A percentile compares a stretch with the other conserved stretches of the same genome.
Conservation (phyloP, 2,113 vertebrate species). For the Prunella himalayana region DNA sequence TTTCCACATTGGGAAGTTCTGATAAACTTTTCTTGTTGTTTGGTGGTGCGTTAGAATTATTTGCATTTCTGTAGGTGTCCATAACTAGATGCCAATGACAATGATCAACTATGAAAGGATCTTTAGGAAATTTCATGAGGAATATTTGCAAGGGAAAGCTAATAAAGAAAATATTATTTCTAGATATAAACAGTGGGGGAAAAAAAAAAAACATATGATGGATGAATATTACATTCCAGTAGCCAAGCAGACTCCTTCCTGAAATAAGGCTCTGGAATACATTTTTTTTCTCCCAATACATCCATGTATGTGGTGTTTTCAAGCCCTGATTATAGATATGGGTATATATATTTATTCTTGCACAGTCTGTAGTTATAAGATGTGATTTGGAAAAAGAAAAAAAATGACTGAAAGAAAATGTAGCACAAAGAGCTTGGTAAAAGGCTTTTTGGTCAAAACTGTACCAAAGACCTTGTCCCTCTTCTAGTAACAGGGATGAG, state of each 20-base stretch:
- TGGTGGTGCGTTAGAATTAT: background rate
- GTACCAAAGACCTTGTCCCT: background rate
- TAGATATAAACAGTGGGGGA: background rate
- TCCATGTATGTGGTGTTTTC: background rate
- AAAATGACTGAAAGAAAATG: background rate
- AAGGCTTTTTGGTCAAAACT: background rate
- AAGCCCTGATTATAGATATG: background rate
- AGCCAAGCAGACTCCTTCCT: background rate
- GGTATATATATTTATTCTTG: background rate
- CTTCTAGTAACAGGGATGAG: background rate
- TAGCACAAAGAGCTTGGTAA: fast-evolving
- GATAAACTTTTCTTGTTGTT: background rate
- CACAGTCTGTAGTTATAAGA: background rate
- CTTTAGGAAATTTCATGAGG: background rate
- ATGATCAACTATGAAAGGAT: background rate
- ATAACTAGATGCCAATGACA: background rate
- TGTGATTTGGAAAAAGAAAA: background rate
- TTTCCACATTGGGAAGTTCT: background rate
- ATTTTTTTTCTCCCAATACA: background rate
- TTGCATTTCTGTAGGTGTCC: background rate
- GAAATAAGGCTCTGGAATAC: background rate
- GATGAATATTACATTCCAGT: background rate
- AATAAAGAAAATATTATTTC: background rate
- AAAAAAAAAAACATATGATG: background rate
- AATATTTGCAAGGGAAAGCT: background rate